These are phyloP conservation scores for Triplophysa yarkandensis DNA, from an alignment of 2,797 vertebrate genomes.

Conservation along the genomic window DNA sequence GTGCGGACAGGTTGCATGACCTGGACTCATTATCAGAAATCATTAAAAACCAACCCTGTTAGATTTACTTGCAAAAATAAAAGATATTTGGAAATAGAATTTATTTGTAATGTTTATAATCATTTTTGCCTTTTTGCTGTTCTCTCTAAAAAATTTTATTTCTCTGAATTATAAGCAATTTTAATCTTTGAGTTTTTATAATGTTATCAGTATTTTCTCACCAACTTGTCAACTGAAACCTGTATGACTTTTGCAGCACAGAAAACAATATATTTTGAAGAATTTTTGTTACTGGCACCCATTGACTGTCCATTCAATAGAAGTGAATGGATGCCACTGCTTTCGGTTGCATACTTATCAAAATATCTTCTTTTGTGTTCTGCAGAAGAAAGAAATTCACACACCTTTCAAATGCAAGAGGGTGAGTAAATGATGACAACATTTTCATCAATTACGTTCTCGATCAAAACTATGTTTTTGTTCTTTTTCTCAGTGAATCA, in stretches of 20 bases:
- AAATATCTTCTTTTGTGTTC: background rate
- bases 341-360: too few relatives aligned
- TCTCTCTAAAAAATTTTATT: background rate
- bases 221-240: too few relatives aligned
- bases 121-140: background rate
- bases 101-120: too few relatives aligned
- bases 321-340: too few relatives aligned
- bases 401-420: too few relatives aligned
- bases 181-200: background rate
- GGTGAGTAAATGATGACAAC: too few relatives aligned
- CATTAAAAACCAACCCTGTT: background rate
- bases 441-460: too few relatives aligned
- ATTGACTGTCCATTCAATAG: too few relatives aligned
- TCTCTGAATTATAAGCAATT: background rate
- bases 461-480: background rate
- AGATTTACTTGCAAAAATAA: background rate
- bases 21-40: background rate
- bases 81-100: background rate
- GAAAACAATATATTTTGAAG: too few relatives aligned
- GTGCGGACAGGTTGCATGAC: background rate
- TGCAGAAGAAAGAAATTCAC: too few relatives aligned
- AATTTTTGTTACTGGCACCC: too few relatives aligned
- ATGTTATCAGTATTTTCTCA: too few relatives aligned
- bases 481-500: background rate
- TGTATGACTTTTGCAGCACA: background rate